Evolutionary conservation across 2,797 vertebrate genomes (phyloP), one percentile per base, ranked within the genome.

Genomic region (Microctenopoma lineatum): DNA sequence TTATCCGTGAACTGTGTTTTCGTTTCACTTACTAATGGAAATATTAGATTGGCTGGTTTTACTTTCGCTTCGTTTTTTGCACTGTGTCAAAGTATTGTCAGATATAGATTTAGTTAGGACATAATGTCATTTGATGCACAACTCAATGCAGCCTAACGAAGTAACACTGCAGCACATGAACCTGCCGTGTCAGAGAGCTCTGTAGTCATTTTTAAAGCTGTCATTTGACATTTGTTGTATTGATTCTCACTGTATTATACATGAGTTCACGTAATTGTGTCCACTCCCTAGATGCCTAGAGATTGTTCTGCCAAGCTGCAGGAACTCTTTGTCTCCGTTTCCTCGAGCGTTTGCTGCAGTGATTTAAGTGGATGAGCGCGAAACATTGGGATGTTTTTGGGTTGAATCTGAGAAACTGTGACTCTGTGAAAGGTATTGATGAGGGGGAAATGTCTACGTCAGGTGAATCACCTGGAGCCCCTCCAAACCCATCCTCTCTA

Each of bases 401-500:
- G 25, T 42, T 68, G 59, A 76, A 75, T 70, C 69, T 65, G 54
- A 84, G 46, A 78, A 78, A 75, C 66, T 59, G 47, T 59, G 74
- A 71, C 67, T 55, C 55, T 64, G 51, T 1, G 0, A 81, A 59
- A 15, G 27, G 6, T 70, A 84, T 86, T 62, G 81, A 87, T 89
- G 59, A 67, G 41, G 41, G 52, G 41, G 52, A 89, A 85, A 80
- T 69, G 71, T 70, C 66, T 75, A 65, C 52, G 53, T 89, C 80
- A 83, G 74, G 77, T 73, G 18, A 76, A 86, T 73, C 52, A 60
- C 67, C 75, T 79, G 84, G 79, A 83, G 54, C 56, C 32, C 52
- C 57, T 68, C 80, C 79, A 83, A 86, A 74, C 62, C 83, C 84
- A 79, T 88, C 52, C 53, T 64, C 59, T 75, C 66, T 86, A 56